Evolutionary conservation across 35 echinoderm and acorn worm species (phyloP).

Genomic region (Diadema setosum): DNA sequence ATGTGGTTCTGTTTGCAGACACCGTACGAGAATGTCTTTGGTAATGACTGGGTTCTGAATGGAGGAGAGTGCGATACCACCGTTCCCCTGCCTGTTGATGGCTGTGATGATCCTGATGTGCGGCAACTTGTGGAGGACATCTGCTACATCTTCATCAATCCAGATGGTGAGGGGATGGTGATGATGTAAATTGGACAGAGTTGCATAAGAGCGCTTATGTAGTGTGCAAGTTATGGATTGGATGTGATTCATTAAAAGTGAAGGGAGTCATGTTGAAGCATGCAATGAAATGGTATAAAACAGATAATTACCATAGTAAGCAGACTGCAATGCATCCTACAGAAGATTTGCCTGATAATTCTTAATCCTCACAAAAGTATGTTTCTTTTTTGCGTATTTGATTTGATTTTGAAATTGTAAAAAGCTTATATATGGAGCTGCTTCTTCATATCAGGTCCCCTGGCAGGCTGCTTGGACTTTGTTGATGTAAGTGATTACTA

Average conservation of each 20-base stretch:
- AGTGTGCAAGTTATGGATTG: neutral
- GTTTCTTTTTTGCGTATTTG: neutral
- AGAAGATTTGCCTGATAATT: neutral
- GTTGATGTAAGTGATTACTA: constrained; percentile 22
- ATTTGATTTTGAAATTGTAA: neutral
- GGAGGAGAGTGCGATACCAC: constrained; percentile 17
- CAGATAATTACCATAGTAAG: neutral
- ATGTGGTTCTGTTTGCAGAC: neutral
- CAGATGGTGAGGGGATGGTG: constrained; percentile 46
- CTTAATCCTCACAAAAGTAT: neutral
- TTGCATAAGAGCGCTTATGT: no score
- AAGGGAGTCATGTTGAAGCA: neutral
- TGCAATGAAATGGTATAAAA: neutral
- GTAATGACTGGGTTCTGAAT: constrained; percentile 52
- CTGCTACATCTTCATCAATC: constrained; percentile 73
- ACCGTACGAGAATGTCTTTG: constrained; percentile 3
- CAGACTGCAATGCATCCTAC: neutral
- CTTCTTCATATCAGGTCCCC: constrained; percentile 19
- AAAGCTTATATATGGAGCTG: neutral
- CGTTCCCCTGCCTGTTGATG: constrained; percentile 23
- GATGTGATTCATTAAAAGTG: neutral
- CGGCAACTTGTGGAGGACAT: constrained; percentile 32
- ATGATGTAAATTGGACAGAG: no score
- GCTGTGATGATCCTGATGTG: constrained; percentile 40
- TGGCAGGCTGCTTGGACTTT: constrained; percentile 31